phyloP scores from a whole-genome alignment of 30 jellyfish, hydroid and myxozoan genomes.

The Aurelia coerulea region DNA sequence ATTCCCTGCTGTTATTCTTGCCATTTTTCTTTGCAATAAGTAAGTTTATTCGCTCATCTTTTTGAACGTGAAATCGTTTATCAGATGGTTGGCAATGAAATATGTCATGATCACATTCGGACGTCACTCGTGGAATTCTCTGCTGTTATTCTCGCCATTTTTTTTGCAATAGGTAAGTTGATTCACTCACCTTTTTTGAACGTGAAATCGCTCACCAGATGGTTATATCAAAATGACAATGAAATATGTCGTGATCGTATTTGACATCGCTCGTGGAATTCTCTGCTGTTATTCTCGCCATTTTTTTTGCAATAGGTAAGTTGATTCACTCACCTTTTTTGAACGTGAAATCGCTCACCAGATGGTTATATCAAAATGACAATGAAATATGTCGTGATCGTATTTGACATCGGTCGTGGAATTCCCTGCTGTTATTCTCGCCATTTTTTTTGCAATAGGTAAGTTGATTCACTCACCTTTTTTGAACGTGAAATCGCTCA shows the following conservation, averaged over 20 bases:
- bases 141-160: conserved; percentile 60
- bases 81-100: too few species aligned
- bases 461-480: neutral
- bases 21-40: conserved; percentile 50
- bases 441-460: conserved; percentile 52
- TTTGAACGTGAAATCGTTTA: too few species aligned
- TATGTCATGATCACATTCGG: too few species aligned
- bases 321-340: neutral
- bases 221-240: too few species aligned
- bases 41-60: neutral
- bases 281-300: conserved; percentile 66
- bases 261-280: conserved; percentile 21
- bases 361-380: neutral
- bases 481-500: neutral
- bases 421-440: conserved; percentile 57
- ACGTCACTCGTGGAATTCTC: conserved; percentile 41
- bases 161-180: conserved; percentile 29
- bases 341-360: neutral
- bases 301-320: conserved; percentile 42
- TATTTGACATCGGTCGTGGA: neutral
- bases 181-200: neutral
- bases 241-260: too few species aligned
- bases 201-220: too few species aligned
- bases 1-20: conserved; percentile 47
- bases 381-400: too few species aligned